Evolutionary conservation across 2,888 invertebrate genomes (phyloP), one percentile per base, ranked within the genome.

Genomic region (Esperia sulphurella): DNA sequence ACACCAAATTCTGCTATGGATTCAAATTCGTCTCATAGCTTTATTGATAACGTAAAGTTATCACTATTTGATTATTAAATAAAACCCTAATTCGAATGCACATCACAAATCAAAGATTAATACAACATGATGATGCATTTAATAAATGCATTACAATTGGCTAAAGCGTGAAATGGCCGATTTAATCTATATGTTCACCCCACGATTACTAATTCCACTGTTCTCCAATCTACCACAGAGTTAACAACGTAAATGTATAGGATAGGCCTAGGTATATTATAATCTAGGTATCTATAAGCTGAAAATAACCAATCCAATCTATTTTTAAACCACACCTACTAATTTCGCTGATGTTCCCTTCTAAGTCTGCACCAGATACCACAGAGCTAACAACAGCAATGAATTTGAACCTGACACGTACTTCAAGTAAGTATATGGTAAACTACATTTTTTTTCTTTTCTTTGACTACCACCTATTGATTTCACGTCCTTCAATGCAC

Each of bases 91-190:
- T 58, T 80, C 65, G 59, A 61, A 77, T 71, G 53, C 76, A 45
- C 54, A 61, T 71, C 77, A 74, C 74, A 81, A 70, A 70, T 69
- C 67, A 68, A 59, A 77, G 72, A 78, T 82, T 79, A 79, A 77
- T 68, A 65, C 58, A 59, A 65, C 73, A 73, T 71, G 70, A 75
- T 73, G 69, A 68, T 68, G 71, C 75, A 71, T 71, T 68, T 73
- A 57, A 74, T 63, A 61, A 62, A 54, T 57, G 68, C 69, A 75
- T 78, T 70, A 75, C 65, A 71, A 74, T 70, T 53, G 58, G 43
- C 40, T 52, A 49, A 31, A 58, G 60, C 61, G 59, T 69, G 55
- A 71, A 71, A 63, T 56, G 55, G 49, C 47, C 57, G 61, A 68
- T 72, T 64, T 58, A 65, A 70, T 69, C 61, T 66, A 63, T 62